These are phyloP conservation scores for Drosophila repletoides DNA, from an alignment of 1,140 invertebrate genomes.

Conservation along the genomic window DNA sequence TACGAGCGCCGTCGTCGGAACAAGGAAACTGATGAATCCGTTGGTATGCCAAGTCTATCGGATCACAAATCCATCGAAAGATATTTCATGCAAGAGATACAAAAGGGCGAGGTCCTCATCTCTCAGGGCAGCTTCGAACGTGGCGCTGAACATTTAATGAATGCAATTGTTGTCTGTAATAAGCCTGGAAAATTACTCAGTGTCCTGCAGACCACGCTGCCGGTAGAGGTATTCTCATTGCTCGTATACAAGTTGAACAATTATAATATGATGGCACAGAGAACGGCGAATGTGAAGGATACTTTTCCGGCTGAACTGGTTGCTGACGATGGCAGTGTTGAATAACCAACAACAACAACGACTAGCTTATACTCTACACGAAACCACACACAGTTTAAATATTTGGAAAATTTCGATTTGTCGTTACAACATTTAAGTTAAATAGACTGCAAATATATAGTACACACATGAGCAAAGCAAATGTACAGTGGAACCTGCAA, in stretches of 20 bases:
- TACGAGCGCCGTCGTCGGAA: conserved; percentile 48
- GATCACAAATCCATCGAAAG: conserved; percentile 85
- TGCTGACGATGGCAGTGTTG: conserved; percentile 26
- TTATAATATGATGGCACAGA: conserved; percentile 10
- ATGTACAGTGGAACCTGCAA: neutral
- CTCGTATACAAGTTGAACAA: conserved; percentile 90
- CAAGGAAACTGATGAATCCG: conserved; percentile 49
- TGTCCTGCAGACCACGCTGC: conserved; percentile 94
- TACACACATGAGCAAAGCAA: neutral
- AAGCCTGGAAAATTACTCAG: conserved; percentile 95
- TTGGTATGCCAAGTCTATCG: conserved; percentile 90
- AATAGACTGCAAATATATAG: neutral
- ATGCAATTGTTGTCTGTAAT: conserved; percentile 96
- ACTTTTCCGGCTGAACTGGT: conserved; percentile 5
- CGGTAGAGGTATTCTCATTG: conserved; percentile 93
- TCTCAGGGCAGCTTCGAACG: conserved; percentile 91
- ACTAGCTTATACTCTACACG: neutral
- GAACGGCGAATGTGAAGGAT: neutral
- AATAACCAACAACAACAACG: neutral
- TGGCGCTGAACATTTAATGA: conserved; percentile 95
- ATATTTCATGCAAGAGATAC: conserved; percentile 85
- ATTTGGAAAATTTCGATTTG: conserved; percentile 17
- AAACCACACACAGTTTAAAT: neutral
- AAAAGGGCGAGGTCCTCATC: conserved; percentile 94
- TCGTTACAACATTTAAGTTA: conserved; percentile 5